A percentile compares a stretch with the other conserved stretches of the same genome.
Conservation (phyloP, 92 coral and sea anemone species). For the Pocillopora meandrina region DNA sequence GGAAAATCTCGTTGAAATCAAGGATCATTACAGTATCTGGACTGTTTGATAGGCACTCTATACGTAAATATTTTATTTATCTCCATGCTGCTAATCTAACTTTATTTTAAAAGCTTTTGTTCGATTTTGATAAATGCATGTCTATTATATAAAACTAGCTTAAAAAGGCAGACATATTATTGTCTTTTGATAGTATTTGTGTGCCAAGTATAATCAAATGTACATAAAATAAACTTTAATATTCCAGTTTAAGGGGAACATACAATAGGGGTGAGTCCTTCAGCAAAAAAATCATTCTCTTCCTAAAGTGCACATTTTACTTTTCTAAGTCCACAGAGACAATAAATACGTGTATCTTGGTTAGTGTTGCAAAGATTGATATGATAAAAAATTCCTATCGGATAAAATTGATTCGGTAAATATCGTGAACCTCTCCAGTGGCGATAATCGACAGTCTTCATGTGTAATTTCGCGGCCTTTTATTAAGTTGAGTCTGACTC, state of each 20-base stretch:
- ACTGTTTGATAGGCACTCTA: neutral
- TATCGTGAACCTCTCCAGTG: neutral
- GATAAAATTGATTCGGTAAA: neutral
- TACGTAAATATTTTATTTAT: neutral
- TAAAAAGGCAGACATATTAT: neutral
- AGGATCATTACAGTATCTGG: neutral
- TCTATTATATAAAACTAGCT: neutral
- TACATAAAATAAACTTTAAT: slow-evolving; percentile 1
- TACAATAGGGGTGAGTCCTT: neutral
- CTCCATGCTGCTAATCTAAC: neutral
- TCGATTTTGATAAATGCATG: neutral
- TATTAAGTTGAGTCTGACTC: slow-evolving; percentile 39
- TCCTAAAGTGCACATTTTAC: neutral
- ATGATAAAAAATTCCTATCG: neutral
- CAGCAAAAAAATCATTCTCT: neutral
- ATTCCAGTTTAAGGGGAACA: neutral
- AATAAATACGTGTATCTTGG: neutral
- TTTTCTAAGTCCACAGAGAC: neutral
- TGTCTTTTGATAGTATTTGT: neutral
- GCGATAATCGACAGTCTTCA: neutral
- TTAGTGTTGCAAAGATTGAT: too few relatives aligned
- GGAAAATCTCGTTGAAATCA: too few relatives aligned
- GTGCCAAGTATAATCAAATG: neutral
- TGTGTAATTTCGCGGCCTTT: too few relatives aligned
- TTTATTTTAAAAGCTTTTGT: neutral